Evolutionary conservation across 1,140 invertebrate genomes (phyloP).

Genomic region (Aradophagus sp.): DNA sequence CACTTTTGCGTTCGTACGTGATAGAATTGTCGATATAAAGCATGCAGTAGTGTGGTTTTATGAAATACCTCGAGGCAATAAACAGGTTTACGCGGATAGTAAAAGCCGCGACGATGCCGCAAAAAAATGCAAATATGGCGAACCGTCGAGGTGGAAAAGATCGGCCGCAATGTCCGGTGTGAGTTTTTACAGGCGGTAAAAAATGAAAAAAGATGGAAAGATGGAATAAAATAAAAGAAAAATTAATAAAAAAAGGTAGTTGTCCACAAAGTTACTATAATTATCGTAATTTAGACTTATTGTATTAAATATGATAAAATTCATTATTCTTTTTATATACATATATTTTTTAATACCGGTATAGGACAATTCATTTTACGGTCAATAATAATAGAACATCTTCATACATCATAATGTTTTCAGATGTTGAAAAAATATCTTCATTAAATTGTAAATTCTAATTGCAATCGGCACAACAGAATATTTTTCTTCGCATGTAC

Average conservation of each 20-base stretch:
- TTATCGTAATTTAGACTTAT: too few relatives aligned
- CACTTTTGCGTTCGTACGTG: conserved; percentile 7
- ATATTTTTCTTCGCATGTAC: too few relatives aligned
- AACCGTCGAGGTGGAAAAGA: conserved; percentile 8
- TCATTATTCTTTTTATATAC: too few relatives aligned
- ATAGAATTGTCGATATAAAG: conserved; percentile 13
- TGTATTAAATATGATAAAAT: too few relatives aligned
- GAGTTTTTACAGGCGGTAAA: background rate
- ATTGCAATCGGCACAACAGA: too few relatives aligned
- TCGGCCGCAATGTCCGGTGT: background rate
- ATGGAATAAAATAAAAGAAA: conserved; percentile 9
- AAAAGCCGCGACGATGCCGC: conserved; percentile 37
- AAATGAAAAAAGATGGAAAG: conserved; percentile 14
- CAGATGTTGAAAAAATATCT: too few relatives aligned
- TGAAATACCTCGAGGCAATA: conserved; percentile 56
- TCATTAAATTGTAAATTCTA: too few relatives aligned
- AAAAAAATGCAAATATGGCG: conserved; percentile 39
- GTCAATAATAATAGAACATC: too few relatives aligned
- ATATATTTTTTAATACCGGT: too few relatives aligned
- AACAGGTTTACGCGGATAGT: conserved; percentile 65
- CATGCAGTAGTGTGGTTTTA: conserved; percentile 56
- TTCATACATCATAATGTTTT: too few relatives aligned
- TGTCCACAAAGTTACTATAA: too few relatives aligned
- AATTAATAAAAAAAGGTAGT: conserved; percentile 18
- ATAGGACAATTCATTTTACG: too few relatives aligned